Evolutionary conservation across 2,797 vertebrate genomes (phyloP), one percentile per base, ranked within the genome.

Genomic region (Percopsis omiscomaycus): DNA sequence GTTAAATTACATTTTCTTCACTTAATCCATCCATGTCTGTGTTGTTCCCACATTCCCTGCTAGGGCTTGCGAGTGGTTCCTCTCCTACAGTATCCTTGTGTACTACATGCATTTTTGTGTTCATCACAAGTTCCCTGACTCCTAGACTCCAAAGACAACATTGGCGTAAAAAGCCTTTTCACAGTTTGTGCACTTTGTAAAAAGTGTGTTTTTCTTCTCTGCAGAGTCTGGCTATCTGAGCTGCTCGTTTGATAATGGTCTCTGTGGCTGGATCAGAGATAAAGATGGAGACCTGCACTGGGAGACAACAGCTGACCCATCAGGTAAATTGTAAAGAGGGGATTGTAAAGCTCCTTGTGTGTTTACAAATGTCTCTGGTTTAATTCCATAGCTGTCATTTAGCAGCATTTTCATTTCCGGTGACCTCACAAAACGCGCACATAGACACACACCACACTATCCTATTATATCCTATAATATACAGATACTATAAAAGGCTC

Each of bases 221-320:
- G 13, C 77, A 98, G 97, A 92, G 53, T 69, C 91, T 2, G 92
- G 95, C 30, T 84, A 94, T 54, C 93, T 97, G 83, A 97, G 95
- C 89, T 99, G 97, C 71, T 93, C 93, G 57, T 98, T 99, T 88
- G 96, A 98, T 66, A 86, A 93, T 0, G 96, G 97, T 3, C 91
- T 98, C 9, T 99, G 97, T 6, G 94, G 95, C 4, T 98, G 97
- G 97, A 94, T 97, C 81, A 91, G 93, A 68, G 94, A 94, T 78
- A 94, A 88, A 87, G 93, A 95, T 0, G 95, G 92, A 44, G 94
- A 95, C 70, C 79, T 95, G 69, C 95, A 96, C 81, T 99, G 97
- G 97, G 95, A 96, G 80, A 92, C 94, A 0, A 88, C 93, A 13
- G 90, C 89, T 75, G 95, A 96, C 64, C 86, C 81, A 0, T 91